Conservation (phyloP, 2,113 vertebrate species). For the Capreolus pygargus region DNA sequence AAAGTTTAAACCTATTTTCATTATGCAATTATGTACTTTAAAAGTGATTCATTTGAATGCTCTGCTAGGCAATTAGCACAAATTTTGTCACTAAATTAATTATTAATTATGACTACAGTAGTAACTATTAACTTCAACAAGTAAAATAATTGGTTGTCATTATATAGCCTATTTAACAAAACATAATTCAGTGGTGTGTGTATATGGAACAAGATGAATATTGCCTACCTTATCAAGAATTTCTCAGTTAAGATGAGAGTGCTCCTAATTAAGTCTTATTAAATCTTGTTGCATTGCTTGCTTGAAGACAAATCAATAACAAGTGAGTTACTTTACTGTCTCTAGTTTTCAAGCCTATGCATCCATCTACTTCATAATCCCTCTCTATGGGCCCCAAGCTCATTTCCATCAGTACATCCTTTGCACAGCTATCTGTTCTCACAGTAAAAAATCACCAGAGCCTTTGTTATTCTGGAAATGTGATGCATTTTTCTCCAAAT, state of each 20-base stretch:
- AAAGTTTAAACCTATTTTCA: slow-evolving; percentile 23
- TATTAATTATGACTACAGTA: neutral
- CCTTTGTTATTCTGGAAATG: neutral
- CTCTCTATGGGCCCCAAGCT: neutral
- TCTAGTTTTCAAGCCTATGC: neutral
- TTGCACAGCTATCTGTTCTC: neutral
- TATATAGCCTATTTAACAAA: slow-evolving; percentile 15
- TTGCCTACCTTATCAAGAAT: neutral
- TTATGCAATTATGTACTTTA: neutral
- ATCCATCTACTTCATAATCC: neutral
- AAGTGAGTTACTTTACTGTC: neutral
- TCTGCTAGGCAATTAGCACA: slow-evolving; percentile 1
- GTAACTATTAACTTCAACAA: slow-evolving; percentile 19
- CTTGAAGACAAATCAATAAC: neutral
- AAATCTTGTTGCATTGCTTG: neutral
- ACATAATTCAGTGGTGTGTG: neutral
- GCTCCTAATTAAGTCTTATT: slow-evolving; percentile 25
- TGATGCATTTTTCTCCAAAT: neutral
- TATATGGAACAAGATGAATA: neutral
- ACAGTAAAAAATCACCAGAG: neutral
- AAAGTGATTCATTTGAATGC: slow-evolving; percentile 17
- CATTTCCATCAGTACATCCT: neutral
- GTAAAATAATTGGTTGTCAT: slow-evolving; percentile 36
- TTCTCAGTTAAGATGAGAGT: neutral
- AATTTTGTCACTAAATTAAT: slow-evolving; percentile 1